These are phyloP conservation scores for Epizoanthus ramosus DNA, from an alignment of 92 coral and sea anemone species.

Conservation along the genomic window DNA sequence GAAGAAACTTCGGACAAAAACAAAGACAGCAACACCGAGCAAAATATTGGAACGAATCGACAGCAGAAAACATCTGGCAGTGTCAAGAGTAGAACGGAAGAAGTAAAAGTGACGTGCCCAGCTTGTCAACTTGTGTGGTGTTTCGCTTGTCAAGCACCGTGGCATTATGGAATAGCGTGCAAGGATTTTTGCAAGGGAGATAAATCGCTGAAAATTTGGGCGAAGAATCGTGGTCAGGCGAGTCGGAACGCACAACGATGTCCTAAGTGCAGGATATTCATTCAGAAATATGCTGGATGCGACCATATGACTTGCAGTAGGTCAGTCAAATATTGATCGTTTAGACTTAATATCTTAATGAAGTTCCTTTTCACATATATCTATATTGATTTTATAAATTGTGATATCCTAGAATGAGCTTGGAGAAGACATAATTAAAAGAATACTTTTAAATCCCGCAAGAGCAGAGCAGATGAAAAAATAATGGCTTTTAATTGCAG, in stretches of 20 bases:
- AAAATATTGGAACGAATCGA: conserved; percentile 13
- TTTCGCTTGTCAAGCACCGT: conserved; percentile 85
- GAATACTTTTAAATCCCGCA: too few species aligned
- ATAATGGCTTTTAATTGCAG: too few species aligned
- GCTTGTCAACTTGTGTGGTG: conserved; percentile 88
- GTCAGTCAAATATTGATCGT: conserved; percentile 44
- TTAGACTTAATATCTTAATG: background rate
- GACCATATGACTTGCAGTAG: conserved; percentile 90
- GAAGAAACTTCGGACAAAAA: conserved; percentile 7
- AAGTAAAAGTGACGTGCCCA: conserved; percentile 72
- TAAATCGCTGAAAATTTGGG: conserved; percentile 88
- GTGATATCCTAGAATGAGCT: too few species aligned
- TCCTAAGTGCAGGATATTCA: conserved; percentile 79
- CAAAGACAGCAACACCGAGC: background rate
- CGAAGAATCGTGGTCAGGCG: conserved; percentile 81
- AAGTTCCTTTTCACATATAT: too few species aligned
- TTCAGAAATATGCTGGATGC: conserved; percentile 84
- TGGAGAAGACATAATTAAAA: too few species aligned
- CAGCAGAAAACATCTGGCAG: conserved; percentile 31
- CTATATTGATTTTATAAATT: too few species aligned
- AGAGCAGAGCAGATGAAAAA: too few species aligned
- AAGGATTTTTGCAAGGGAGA: conserved; percentile 82
- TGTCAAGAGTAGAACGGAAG: conserved; percentile 32
- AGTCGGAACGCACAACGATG: conserved; percentile 80
- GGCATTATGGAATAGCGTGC: conserved; percentile 85